A percentile compares a stretch with the other conserved stretches of the same genome.
Evolutionary conservation across 2,888 invertebrate species (phyloP).

Genomic region (Patella caerulea): DNA sequence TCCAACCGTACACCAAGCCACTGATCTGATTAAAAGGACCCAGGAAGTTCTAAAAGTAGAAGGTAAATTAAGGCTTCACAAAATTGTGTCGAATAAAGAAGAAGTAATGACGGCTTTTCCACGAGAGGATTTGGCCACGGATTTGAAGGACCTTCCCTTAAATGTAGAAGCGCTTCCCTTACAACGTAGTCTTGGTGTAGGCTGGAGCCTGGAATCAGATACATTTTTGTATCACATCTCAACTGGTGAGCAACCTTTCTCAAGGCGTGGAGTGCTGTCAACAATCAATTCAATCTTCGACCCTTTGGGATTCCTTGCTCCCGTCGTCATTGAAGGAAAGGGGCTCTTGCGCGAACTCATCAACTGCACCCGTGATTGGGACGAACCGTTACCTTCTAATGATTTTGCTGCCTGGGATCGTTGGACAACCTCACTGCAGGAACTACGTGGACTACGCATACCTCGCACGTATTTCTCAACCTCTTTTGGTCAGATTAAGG

Average conservation of each 20-base stretch:
- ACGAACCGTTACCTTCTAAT: too few species aligned
- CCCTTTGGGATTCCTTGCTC: constrained; percentile 11
- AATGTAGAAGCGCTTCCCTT: not conserved
- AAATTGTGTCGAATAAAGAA: too few species aligned
- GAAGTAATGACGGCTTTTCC: too few species aligned
- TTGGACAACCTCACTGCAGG: constrained; percentile 14
- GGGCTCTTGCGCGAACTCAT: too few species aligned
- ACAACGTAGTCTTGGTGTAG: constrained; percentile 24
- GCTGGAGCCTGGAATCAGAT: constrained; percentile 21
- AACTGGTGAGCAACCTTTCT: too few species aligned
- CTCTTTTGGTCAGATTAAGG: not conserved
- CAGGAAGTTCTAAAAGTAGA: too few species aligned
- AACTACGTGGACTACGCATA: constrained; percentile 11
- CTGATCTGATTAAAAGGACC: too few species aligned
- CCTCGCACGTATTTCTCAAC: constrained; percentile 22
- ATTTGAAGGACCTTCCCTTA: too few species aligned
- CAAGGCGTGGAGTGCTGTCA: constrained; percentile 23
- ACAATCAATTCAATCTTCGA: constrained; percentile 24
- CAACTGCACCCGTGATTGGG: too few species aligned
- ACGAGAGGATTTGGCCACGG: too few species aligned
- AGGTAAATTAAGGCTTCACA: too few species aligned
- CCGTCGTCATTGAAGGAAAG: not conserved
- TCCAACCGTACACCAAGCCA: too few species aligned
- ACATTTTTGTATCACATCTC: constrained; percentile 1
- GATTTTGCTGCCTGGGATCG: constrained; percentile 4